These are phyloP conservation scores for Neomorphus geoffroyi DNA, from an alignment of 2,797 vertebrate species.

Conservation along the genomic window DNA sequence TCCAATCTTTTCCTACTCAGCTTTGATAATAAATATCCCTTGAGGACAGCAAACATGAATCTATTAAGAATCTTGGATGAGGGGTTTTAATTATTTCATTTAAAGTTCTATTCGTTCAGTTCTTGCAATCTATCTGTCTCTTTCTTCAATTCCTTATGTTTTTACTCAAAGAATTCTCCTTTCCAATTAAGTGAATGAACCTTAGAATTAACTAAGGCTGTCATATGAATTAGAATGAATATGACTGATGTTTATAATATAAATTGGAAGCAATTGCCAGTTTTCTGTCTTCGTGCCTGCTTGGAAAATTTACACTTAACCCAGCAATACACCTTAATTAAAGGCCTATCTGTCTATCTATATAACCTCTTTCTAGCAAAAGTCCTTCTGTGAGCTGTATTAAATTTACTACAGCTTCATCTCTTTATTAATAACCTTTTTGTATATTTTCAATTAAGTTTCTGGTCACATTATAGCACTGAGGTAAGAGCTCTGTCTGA, in stretches of 20 bases:
- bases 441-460: constrained; percentile 60
- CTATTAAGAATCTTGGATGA: constrained; percentile 4
- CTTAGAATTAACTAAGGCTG: constrained; percentile 51
- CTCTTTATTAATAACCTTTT: constrained; percentile 49
- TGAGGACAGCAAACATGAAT: constrained; percentile 57
- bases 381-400: constrained; percentile 19
- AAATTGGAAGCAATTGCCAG: constrained; percentile 67
- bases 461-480: constrained; percentile 54
- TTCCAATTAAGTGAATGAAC: constrained; percentile 66
- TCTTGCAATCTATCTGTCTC: constrained; percentile 28
- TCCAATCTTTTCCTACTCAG: constrained; percentile 42
- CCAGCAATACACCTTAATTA: constrained; percentile 65
- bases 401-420: constrained; percentile 28
- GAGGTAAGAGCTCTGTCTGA: constrained; percentile 56
- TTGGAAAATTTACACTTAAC: constrained; percentile 66
- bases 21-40: constrained; percentile 57
- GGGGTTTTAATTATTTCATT: constrained; percentile 47
- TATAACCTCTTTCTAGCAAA: constrained; percentile 38
- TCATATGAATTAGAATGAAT: constrained; percentile 44
- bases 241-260: constrained; percentile 64
- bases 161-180: constrained; percentile 14
- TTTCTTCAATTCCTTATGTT: constrained; percentile 10
- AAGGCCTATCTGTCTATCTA: constrained; percentile 44
- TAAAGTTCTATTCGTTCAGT: constrained; percentile 38
- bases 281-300: constrained; percentile 46